Base-by-base conservation (phyloP, 2,113 vertebrate species). In the Sphaerodactylus townsendi region DNA sequence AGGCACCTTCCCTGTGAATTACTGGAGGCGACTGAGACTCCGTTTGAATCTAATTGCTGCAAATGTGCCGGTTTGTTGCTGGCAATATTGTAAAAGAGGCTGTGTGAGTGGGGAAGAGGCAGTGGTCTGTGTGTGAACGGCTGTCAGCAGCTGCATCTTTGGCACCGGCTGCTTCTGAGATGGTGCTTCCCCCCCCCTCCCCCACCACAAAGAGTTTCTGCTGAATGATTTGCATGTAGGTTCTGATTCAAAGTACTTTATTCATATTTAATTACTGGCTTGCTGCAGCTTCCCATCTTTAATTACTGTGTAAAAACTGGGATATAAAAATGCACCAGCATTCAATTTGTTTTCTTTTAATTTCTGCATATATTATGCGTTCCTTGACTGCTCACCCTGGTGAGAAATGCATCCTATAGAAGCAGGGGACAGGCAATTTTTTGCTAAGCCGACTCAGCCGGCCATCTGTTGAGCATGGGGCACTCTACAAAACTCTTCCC, bases 181-280 rank as follows among this genome's bases (percentile, higher is more conserved):
- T 90, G 92, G 90, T 91, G 68, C 88, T 93, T 95, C 95, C 93
- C 85, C 90, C n/a, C 86, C 83, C 90, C 92, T 79, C 86, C 73
- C 90, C 94, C 94, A 95, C 93, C 91, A 92, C 93, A 95, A 95
- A 95, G 90, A 90, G 79, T 92, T 90, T 92, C 90, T 70, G 4
- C 85, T 84, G 91, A 93, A 93, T 30, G 46, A 82, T 94, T 95
- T 93, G 92, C 90, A 88, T 91, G 88, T 92, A 94, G 93, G 88
- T 93, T 95, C 94, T 93, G 93, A 94, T 96, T 94, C 93, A 88
- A 96, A 94, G 83, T 90, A 92, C 94, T 95, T 96, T 96, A 95
- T 96, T 96, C 95, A 95, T 94, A 94, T 94, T 95, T 96, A 96
- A 96, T 96, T 96, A 94, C 81, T 94, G 93, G 91, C 83, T 96